phyloP scores from a whole-genome alignment of 2,888 invertebrate genomes.

The Melikaiella ostensackeni region DNA sequence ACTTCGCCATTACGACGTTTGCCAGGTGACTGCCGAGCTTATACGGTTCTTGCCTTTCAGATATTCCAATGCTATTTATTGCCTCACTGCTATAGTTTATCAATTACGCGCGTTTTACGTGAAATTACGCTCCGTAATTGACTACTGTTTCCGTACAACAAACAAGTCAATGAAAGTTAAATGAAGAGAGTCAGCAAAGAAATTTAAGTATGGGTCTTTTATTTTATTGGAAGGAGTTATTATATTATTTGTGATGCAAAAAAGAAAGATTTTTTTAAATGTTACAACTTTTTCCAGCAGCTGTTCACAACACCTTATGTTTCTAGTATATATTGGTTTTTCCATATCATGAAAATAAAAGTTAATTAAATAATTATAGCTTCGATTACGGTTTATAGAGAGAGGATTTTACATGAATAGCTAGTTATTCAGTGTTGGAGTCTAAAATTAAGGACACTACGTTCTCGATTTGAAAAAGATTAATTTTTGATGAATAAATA shows the following conservation, averaged over 20 bases:
- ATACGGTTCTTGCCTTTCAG: constrained; percentile 39
- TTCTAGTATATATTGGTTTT: background rate
- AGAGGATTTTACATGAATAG: background rate
- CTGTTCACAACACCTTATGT: background rate
- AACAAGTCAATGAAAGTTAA: background rate
- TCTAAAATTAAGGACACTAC: too few relatives aligned
- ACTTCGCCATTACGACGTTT: constrained; percentile 47
- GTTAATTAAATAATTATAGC: background rate
- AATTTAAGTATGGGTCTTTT: background rate
- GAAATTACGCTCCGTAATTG: background rate
- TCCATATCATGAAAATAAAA: background rate
- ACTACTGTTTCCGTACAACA: background rate
- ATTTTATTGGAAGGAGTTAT: background rate
- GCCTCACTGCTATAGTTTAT: background rate
- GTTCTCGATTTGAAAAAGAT: too few relatives aligned
- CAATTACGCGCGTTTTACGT: background rate
- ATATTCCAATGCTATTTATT: constrained; percentile 1
- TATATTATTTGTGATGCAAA: background rate
- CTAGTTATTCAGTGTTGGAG: background rate
- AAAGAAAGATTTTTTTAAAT: background rate
- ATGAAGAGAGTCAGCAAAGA: background rate
- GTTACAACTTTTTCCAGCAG: background rate
- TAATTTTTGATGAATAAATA: too few relatives aligned
- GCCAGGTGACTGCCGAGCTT: constrained; percentile 42
- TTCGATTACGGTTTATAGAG: background rate